These are phyloP conservation scores for Hydra vulgaris DNA, from an alignment of 30 jellyfish, hydroid and myxozoan genomes.

Conservation along the genomic window DNA sequence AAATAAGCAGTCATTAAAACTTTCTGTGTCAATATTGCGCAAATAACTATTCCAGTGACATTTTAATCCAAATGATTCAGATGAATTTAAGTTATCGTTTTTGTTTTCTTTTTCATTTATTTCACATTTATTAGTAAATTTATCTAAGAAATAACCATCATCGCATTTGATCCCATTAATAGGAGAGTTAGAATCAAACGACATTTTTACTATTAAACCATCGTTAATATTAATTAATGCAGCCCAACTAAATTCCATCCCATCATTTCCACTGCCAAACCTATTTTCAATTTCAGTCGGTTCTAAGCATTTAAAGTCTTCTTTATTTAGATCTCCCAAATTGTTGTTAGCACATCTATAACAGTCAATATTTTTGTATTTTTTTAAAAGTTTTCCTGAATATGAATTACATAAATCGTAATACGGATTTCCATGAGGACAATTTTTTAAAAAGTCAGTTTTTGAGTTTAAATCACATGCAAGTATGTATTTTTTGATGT, in stretches of 20 bases:
- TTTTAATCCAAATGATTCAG: not conserved
- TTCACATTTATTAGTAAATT: not conserved
- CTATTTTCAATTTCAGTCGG: not conserved
- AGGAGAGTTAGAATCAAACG: no score
- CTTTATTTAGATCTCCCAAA: not conserved
- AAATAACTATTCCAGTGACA: not conserved
- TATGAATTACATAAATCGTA: conserved; percentile 17
- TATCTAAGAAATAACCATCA: not conserved
- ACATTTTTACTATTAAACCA: not conserved
- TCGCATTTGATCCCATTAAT: no score
- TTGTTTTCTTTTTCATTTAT: not conserved
- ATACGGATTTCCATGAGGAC: not conserved
- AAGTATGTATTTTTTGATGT: no score
- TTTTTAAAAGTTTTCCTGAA: not conserved
- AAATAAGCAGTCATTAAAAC: not conserved
- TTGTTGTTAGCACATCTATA: not conserved
- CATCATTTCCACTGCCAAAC: no score
- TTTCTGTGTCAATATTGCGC: not conserved
- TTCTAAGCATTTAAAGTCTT: not conserved
- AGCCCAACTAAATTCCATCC: conserved; percentile 3
- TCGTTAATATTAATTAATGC: not conserved
- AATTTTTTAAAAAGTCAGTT: no score
- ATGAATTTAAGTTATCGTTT: not conserved
- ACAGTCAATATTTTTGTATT: not conserved
- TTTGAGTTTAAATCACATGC: no score